Percentiles rank a stretch among this genome's conserved stretches.
These are phyloP conservation scores for Ichneumoninae sp. DNA, from an alignment of 2,888 invertebrate species.

Conservation along the genomic window DNA sequence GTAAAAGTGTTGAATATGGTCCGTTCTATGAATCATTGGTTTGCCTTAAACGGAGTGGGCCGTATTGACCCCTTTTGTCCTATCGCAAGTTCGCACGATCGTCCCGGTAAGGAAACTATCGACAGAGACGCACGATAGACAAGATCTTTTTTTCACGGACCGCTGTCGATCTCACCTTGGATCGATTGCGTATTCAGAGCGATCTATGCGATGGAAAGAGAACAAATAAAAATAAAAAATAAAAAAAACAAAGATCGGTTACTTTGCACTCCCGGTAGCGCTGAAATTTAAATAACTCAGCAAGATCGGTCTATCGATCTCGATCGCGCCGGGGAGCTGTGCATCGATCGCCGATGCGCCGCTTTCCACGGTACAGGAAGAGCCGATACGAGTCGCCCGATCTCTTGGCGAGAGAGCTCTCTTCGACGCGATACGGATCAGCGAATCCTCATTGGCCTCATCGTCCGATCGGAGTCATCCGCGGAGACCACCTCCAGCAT, in stretches of 20 bases:
- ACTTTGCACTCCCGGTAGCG: neutral
- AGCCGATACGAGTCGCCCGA: conserved; percentile 37
- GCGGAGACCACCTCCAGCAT: conserved; percentile 69
- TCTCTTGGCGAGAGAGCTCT: conserved; percentile 51
- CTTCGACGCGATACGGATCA: conserved; percentile 69
- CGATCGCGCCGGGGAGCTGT: conserved; percentile 19
- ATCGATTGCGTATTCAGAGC: neutral
- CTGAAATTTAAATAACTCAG: neutral
- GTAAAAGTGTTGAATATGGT: no score
- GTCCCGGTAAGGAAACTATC: neutral
- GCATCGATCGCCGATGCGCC: conserved; percentile 10
- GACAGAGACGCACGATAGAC: neutral
- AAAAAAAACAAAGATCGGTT: neutral
- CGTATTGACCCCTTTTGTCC: no score
- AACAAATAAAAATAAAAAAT: neutral
- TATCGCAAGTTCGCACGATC: no score
- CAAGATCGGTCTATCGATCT: conserved; percentile 16
- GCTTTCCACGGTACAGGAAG: conserved; percentile 11
- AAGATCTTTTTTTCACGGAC: neutral
- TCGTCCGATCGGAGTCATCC: conserved; percentile 70
- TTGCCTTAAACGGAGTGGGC: no score
- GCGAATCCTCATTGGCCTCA: conserved; percentile 70
- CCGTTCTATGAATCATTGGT: no score
- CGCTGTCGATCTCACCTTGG: neutral
- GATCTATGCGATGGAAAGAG: neutral